Base-by-base conservation (phyloP, 2,113 vertebrate genomes). In the Muscicapa adusta region DNA sequence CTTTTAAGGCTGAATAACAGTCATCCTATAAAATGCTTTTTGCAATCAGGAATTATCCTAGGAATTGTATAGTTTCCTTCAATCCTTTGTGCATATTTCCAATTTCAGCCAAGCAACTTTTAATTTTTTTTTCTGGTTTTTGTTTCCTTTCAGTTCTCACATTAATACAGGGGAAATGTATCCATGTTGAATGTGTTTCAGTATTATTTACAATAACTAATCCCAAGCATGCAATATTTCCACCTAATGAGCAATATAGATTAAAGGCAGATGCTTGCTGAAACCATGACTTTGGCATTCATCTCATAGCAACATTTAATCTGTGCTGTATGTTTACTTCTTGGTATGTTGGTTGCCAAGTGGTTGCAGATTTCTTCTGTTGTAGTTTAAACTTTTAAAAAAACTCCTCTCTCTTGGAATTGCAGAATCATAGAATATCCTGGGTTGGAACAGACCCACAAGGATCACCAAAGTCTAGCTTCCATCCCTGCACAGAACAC, bases 121-220 rank as follows among this genome's bases (percentile, higher is more conserved):
- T 74, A 58, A 51, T 22, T 11, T 45, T 9, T 68, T 85, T 45
- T 17, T 38, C 17, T 67, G 61, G 14, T 2, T n/a, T 85, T 75
- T 38, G 24, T 76, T 93, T 91, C 28, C 11, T 81, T 85, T 78
- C 36, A 45, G 24, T n/a, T 72, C 28, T 79, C 58, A 45, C 29
- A 80, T 65, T 45, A 74, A 70, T 60, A 57, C 8, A 36, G 20
- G 24, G 53, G 61, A 93, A 78, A 81, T 14, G 10, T 53, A 82
- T 72, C 67, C 48, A 54, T 72, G 50, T 53, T 68, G 48, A 90
- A 83, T 51, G 51, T 15, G 25, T 84, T 92, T 81, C 45, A 42
- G 54, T 50, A 70, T 73, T 94, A 88, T 86, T 94, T 97, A 77
- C 61, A 85, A 42, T 56, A 91, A 71, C 33, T 65, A 53, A 75